Conservation (phyloP, 2,888 invertebrate species). For the Agelastica alni region DNA sequence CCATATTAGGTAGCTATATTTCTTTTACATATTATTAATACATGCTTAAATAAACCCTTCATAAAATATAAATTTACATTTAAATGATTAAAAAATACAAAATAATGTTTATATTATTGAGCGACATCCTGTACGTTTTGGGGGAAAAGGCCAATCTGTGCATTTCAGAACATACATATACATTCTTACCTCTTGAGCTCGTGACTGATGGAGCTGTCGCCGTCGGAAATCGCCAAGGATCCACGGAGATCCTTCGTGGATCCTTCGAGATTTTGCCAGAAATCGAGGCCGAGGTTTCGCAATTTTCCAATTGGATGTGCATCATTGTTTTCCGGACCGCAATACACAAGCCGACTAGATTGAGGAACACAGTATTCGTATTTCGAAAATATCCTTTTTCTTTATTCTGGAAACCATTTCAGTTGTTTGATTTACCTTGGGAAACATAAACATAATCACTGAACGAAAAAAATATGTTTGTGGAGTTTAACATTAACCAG, state of each 20-base stretch:
- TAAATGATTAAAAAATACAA: no score
- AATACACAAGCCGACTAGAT: conserved; percentile 21
- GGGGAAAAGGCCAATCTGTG: conserved; percentile 38
- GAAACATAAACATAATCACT: no score
- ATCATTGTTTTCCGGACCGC: conserved; percentile 50
- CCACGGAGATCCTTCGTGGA: conserved; percentile 16
- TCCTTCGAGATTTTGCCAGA: conserved; percentile 33
- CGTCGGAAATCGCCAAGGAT: conserved; percentile 49
- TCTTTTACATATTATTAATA: no score
- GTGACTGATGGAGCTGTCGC: conserved; percentile 52
- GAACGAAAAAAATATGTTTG: no score
- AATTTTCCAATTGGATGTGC: conserved; percentile 54
- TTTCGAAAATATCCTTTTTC: no score
- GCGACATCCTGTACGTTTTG: conserved; percentile 40
- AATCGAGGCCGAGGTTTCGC: conserved; percentile 48
- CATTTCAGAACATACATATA: conserved; percentile 21
- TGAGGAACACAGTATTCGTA: not conserved
- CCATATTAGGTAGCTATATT: no score
- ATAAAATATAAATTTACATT: no score
- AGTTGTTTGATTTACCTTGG: no score
- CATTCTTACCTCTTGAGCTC: conserved; percentile 45
- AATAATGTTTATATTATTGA: no score
- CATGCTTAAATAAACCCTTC: no score
- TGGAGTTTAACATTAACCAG: no score
- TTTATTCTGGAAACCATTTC: no score